Evolutionary conservation across 2,888 invertebrate species (phyloP).

Genomic region (Drosophila fungiperda): DNA sequence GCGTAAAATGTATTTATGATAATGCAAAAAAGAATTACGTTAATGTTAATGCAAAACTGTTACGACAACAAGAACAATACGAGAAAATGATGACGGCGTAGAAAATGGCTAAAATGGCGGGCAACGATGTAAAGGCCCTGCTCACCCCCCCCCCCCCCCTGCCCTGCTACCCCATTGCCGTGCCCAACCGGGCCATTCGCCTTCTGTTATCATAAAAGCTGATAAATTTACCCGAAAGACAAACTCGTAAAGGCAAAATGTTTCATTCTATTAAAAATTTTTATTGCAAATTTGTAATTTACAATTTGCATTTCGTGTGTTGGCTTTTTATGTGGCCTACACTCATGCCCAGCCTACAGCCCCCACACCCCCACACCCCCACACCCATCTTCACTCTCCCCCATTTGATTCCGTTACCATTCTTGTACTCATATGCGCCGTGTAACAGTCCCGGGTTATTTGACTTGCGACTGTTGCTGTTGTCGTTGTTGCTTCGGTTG

Average conservation of each 20-base stretch:
- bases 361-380: neutral
- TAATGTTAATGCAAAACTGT: conserved; percentile 82
- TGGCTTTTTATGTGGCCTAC: conserved; percentile 65
- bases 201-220: conserved; percentile 75
- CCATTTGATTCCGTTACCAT: conserved; percentile 3
- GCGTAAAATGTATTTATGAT: conserved; percentile 83
- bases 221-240: conserved; percentile 76
- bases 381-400: neutral
- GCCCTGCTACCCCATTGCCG: neutral
- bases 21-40: conserved; percentile 82
- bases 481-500: conserved; percentile 6
- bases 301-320: conserved; percentile 83
- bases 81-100: conserved; percentile 73
- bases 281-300: conserved; percentile 85
- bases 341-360: conserved; percentile 4
- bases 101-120: conserved; percentile 48
- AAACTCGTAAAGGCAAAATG: conserved; percentile 82
- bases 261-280: conserved; percentile 83
- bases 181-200: neutral
- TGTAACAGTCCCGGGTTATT: conserved; percentile 45
- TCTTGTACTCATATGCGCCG: conserved; percentile 33
- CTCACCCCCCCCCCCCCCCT: neutral
- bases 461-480: conserved; percentile 73
- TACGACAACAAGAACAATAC: conserved; percentile 79
- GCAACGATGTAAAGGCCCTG: conserved; percentile 7